Conservation (phyloP, 2,797 vertebrate species). For the Tokudaia tokunoshimensis region DNA sequence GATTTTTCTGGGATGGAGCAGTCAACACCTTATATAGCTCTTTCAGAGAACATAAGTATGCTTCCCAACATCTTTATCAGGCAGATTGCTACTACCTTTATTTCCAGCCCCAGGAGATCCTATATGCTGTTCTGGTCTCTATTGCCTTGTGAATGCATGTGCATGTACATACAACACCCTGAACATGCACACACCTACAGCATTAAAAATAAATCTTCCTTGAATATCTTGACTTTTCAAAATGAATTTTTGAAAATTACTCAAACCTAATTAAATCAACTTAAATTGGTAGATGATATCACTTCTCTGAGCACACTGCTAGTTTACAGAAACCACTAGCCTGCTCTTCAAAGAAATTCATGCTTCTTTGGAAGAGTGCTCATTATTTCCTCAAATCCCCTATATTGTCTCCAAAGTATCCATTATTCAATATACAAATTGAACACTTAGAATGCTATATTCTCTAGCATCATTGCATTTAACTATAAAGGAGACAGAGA, state of each 20-base stretch:
- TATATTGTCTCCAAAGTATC: not conserved
- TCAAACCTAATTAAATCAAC: not conserved
- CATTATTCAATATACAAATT: conserved; percentile 6
- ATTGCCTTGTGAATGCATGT: too few relatives aligned
- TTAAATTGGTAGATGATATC: not conserved
- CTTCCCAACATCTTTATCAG: not conserved
- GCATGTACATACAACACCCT: not conserved
- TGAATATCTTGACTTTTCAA: not conserved
- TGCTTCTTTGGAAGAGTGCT: not conserved
- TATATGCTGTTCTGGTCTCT: too few relatives aligned
- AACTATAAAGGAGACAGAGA: not conserved
- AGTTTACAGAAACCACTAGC: not conserved
- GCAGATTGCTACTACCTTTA: not conserved
- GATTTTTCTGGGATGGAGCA: not conserved
- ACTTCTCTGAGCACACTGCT: not conserved
- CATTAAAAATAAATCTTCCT: not conserved
- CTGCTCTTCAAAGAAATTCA: not conserved
- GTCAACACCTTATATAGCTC: not conserved
- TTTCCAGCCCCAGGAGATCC: not conserved
- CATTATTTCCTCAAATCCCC: not conserved
- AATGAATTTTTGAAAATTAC: not conserved
- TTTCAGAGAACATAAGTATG: not conserved
- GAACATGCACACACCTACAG: not conserved
- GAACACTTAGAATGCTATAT: not conserved
- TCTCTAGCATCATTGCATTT: not conserved